Evolutionary conservation across 2,797 vertebrate genomes (phyloP).

Genomic region (Phoebastria nigripes): DNA sequence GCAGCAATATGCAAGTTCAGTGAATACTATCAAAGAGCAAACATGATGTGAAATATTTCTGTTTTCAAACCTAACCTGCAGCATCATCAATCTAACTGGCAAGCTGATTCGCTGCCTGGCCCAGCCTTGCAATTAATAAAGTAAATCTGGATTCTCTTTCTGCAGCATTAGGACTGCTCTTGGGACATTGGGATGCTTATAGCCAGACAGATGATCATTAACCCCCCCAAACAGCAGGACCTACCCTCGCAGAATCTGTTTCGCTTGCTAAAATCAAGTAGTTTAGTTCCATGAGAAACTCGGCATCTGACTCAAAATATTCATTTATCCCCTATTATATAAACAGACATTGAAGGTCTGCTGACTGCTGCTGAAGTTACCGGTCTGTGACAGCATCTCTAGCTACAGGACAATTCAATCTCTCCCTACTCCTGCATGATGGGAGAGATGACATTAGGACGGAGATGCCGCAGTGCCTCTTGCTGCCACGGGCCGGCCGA

Average conservation of each 20-base stretch:
- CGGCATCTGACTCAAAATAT: not conserved
- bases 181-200: not conserved
- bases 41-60: not conserved
- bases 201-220: not conserved
- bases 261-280: not conserved
- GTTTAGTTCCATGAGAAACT: not conserved
- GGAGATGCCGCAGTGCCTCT: not conserved
- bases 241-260: not conserved
- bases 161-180: not conserved
- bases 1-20: not conserved
- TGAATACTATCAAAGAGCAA: not conserved
- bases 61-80: not conserved
- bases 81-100: constrained; percentile 14
- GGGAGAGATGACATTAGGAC: not conserved
- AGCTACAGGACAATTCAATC: rapidly evolving
- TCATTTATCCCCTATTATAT: not conserved
- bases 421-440: rapidly evolving
- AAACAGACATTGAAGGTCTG: not conserved
- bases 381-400: not conserved
- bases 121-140: not conserved
- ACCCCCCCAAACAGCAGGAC: not conserved
- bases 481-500: not conserved
- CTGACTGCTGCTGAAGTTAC: not conserved
- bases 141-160: not conserved
- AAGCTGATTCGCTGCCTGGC: not conserved